Evolutionary conservation across 2,113 vertebrate species (phyloP), one percentile per base, ranked within the genome.

Genomic region (Melanerpes formicivorus): DNA sequence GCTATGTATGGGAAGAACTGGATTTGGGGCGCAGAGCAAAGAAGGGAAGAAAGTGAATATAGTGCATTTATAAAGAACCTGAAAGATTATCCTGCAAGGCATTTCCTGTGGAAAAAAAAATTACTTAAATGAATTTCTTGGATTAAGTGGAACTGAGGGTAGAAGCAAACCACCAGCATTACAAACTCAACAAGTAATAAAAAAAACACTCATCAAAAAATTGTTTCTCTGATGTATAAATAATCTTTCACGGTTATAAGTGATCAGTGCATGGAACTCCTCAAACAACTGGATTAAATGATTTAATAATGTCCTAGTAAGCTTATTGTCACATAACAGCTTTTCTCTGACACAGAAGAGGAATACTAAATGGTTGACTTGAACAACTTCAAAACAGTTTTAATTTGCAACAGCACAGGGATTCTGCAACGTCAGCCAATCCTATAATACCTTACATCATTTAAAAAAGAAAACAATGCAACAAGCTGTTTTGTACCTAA

Each of bases 211-310:
- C 30, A 79, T 65, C 2, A 80, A 72, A 86, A 90, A 84, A 16
- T 27, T 25, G 27, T 67, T 87, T 80, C 59, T 76, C 63, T 92
- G 62, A 78, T 69, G 26, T 67, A 58, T 70, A 76, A 32, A 80
- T 80, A 82, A 92, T 85, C 71, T 92, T 77, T 59, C 56, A 78
- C 12, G 21, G 5, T 59, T 87, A 13, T 60, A 93, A 87, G 54
- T 65, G n/a, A 77, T 80, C 46, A 34, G 48, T 25, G 70, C 37
- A 69, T 14, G 42, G 66, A 93, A 90, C 42, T 87, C 72, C 85
- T 58, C 52, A 89, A 91, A 88, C 42, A 93, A 90, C 44, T 67
- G 79, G 60, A 87, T 90, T 92, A 87, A 91, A 93, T 75, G 32
- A 88, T 70, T 93, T 80, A 80, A 78, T 93, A 72, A 85, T 30